Evolutionary conservation across 1,140 invertebrate species (phyloP).

Genomic region (Orussus abietinus): DNA sequence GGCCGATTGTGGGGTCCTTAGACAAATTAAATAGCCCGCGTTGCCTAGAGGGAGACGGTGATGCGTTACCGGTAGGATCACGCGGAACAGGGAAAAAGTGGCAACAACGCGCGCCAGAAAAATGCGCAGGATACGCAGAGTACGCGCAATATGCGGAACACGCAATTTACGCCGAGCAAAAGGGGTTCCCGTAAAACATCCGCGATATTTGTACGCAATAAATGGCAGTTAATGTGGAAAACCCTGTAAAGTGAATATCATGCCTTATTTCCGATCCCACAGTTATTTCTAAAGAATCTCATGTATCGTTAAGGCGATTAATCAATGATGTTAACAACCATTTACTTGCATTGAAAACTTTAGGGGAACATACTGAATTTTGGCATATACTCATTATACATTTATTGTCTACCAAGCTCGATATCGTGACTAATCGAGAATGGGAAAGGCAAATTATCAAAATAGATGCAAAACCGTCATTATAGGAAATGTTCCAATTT

Average conservation of each 20-base stretch:
- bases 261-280: background rate
- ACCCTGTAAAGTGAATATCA: too few species aligned
- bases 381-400: background rate
- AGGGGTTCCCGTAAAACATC: too few species aligned
- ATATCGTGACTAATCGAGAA: background rate
- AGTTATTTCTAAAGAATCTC: background rate
- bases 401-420: background rate
- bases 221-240: too few species aligned
- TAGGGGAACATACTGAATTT: background rate
- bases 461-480: background rate
- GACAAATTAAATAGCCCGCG: too few species aligned
- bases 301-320: background rate
- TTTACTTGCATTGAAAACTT: background rate
- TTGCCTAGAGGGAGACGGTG: too few species aligned
- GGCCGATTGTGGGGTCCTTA: constrained; percentile 5
- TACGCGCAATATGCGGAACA: too few species aligned
- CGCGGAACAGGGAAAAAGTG: too few species aligned
- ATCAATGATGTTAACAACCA: background rate
- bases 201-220: too few species aligned
- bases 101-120: too few species aligned
- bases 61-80: too few species aligned
- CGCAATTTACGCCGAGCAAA: too few species aligned
- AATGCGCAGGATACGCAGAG: too few species aligned
- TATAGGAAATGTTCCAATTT: background rate
- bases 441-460: background rate